Percentiles rank a stretch among this genome's conserved stretches.
These are phyloP conservation scores for Metopolophium dirhodum DNA, from an alignment of 1,140 invertebrate species.

Conservation along the genomic window DNA sequence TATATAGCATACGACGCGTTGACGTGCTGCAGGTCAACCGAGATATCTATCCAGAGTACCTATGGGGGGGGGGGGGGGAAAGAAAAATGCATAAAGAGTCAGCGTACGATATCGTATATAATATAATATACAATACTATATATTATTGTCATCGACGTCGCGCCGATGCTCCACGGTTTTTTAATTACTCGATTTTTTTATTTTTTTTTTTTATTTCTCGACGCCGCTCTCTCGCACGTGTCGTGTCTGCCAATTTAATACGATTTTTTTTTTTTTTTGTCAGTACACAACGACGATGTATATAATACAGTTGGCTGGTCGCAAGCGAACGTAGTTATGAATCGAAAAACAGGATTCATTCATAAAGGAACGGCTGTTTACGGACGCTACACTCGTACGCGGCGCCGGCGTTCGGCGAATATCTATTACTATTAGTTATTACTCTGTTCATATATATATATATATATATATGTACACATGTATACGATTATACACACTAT, in stretches of 20 bases:
- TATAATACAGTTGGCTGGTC: not conserved
- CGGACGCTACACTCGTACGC: conserved; percentile 32
- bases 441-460: not conserved
- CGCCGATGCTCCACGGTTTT: not conserved
- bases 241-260: conserved; percentile 21
- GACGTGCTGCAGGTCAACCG: not conserved
- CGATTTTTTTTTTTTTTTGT: not conserved
- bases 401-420: conserved; percentile 44
- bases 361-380: conserved; percentile 18
- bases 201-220: not conserved
- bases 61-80: too few relatives aligned
- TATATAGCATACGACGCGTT: not conserved
- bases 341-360: conserved; percentile 52
- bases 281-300: not conserved
- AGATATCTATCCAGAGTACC: not conserved
- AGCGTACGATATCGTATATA: not conserved
- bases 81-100: not conserved
- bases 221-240: conserved; percentile 22
- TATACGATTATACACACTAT: not conserved
- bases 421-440: not conserved
- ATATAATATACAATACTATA: not conserved
- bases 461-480: not conserved
- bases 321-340: not conserved
- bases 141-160: not conserved
- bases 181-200: conserved; percentile 2